Evolutionary conservation across 2,797 vertebrate species (phyloP).

Genomic region (Coregonus sp.): DNA sequence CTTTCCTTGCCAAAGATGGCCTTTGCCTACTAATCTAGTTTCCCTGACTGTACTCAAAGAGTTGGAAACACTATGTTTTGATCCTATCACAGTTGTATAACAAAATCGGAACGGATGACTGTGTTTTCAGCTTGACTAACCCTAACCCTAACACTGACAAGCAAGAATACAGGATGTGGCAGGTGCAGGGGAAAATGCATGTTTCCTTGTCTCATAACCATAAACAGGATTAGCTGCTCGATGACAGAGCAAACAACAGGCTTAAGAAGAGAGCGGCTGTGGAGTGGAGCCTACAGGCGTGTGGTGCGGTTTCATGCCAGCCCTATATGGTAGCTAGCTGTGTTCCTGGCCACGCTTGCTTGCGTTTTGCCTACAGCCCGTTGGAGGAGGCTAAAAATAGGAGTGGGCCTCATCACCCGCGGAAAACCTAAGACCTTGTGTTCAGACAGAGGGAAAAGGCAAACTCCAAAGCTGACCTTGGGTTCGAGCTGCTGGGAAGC

Average conservation of each 20-base stretch:
- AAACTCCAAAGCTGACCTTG: neutral
- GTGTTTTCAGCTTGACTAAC: neutral
- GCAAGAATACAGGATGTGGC: neutral
- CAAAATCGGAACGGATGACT: neutral
- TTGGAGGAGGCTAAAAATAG: slow-evolving; percentile 2
- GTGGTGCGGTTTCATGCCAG: neutral
- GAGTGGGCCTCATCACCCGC: neutral
- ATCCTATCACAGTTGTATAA: neutral
- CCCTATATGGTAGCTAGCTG: neutral
- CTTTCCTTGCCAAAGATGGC: neutral
- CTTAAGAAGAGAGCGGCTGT: neutral
- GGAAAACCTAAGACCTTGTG: neutral
- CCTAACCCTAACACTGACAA: neutral
- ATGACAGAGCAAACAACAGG: neutral
- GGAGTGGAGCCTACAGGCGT: neutral
- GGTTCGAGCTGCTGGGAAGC: neutral
- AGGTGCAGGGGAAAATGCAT: neutral
- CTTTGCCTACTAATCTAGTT: neutral
- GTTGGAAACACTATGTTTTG: neutral
- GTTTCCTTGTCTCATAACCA: neutral
- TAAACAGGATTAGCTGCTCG: slow-evolving; percentile 1
- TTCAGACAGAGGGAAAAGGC: neutral
- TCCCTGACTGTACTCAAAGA: slow-evolving; percentile 1
- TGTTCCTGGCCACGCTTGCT: neutral
- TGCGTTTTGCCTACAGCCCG: neutral